Base-by-base conservation (phyloP, 2,888 invertebrate species). In the Ormyrus pomaceus region DNA sequence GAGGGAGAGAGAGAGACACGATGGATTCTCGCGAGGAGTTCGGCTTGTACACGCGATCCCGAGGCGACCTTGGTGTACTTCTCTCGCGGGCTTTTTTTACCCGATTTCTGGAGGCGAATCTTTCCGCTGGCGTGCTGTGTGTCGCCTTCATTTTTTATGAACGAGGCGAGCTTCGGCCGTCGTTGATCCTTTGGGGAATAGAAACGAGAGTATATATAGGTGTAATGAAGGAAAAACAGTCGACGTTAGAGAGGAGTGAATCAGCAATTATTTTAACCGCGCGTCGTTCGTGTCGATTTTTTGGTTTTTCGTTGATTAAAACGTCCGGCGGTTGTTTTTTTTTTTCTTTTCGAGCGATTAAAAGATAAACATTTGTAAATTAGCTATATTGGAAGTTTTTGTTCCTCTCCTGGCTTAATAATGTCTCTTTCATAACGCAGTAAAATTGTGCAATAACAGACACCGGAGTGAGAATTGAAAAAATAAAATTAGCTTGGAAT, bases 21-120 rank as follows among this genome's bases (percentile, higher is more conserved):
- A 51, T 48, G 76, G 69, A 76, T 76, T 46, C 76, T 76, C 53
- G n/a, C 7, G 59, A 53, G 66, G 51, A 51, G 65, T 69, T 68
- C 46, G 11, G 50, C 9, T 34, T 13, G 71, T 70, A 48, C 77
- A 72, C 66, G 77, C 72, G 51, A 71, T 65, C 65, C 65, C 19
- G 45, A 34, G 55, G 78, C 64, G 75, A 68, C 74, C 79, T 78
- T 73, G 78, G 56, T 34, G 34, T 4, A 61, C 13, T 65, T 45
- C 71, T 71, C 71, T 61, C 71, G 50, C n/a, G 61, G 62, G 50
- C 10, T 13, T 64, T 61, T 69, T 62, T 53, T 68, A 46, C 46
- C 55, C 6, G 55, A 46, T 11, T 62, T 6, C n/a, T 53, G 51
- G 53, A 64, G 50, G 13, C 34, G 34, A 34, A 34, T 64, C 50